Evolutionary conservation across 2,888 invertebrate genomes (phyloP).

Genomic region (Lasius platythorax): DNA sequence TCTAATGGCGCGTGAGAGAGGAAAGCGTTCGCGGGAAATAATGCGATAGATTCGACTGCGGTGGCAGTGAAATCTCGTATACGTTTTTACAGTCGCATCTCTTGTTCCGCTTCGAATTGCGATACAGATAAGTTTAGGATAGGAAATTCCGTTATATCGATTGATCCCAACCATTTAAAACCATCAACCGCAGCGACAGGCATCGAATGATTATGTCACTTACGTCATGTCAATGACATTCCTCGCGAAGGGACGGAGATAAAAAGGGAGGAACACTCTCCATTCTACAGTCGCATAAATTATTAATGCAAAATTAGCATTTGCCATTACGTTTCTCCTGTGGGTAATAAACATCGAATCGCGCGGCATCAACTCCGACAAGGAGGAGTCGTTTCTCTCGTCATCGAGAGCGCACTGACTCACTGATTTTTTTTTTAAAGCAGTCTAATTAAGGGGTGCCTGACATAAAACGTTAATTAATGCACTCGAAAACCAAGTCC

Average conservation of each 20-base stretch:
- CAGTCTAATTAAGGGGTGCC: constrained; percentile 81
- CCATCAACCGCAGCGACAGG: background rate
- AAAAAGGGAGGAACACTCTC: background rate
- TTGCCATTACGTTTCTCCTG: background rate
- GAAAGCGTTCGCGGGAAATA: constrained; percentile 34
- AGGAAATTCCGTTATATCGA: background rate
- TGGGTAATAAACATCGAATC: constrained; percentile 33
- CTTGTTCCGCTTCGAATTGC: background rate
- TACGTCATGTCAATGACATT: background rate
- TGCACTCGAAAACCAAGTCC: constrained; percentile 81
- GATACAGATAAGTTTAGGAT: background rate
- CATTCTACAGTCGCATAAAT: constrained; percentile 18
- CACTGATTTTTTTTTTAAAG: constrained; percentile 81
- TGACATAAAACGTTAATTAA: constrained; percentile 83
- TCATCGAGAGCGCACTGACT: constrained; percentile 58
- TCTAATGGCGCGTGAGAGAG: constrained; percentile 70
- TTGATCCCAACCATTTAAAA: background rate
- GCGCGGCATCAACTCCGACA: background rate
- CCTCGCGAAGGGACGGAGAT: background rate
- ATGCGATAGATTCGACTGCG: constrained; percentile 9
- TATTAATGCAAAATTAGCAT: constrained; percentile 40
- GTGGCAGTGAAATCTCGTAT: background rate
- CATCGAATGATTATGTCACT: constrained; percentile 1
- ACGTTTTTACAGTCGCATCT: constrained; percentile 5
- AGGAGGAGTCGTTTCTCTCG: constrained; percentile 23